phyloP scores from a whole-genome alignment of 2,888 invertebrate genomes.

The Sturmia bella region DNA sequence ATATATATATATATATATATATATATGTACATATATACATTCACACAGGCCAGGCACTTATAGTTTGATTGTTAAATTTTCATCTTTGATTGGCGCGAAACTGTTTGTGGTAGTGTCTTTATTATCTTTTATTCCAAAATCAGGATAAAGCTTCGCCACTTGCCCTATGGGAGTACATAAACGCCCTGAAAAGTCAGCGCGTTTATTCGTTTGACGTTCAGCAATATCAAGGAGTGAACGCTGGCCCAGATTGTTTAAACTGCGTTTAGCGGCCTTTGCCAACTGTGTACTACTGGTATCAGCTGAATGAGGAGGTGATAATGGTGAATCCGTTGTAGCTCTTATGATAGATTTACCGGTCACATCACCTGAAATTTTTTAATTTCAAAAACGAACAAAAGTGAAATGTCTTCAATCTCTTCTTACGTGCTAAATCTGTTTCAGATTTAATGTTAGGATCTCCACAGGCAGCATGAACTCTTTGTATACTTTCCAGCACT shows the following conservation, averaged over 20 bases:
- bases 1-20: background rate
- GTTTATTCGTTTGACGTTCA: slow-evolving; percentile 82
- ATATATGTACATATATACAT: background rate
- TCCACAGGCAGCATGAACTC: slow-evolving; percentile 83
- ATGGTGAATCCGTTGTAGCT: slow-evolving; percentile 92
- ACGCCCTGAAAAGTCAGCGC: slow-evolving; percentile 85
- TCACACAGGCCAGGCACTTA: slow-evolving; percentile 51
- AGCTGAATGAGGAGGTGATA: slow-evolving; percentile 88
- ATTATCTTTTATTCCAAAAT: slow-evolving; percentile 83
- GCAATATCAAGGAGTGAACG: slow-evolving; percentile 84
- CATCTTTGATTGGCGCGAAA: slow-evolving; percentile 75
- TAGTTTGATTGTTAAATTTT: slow-evolving; percentile 72
- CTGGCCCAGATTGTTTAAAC: slow-evolving; percentile 75
- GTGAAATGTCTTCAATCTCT: background rate
- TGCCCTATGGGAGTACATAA: slow-evolving; percentile 85
- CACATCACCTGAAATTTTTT: slow-evolving; percentile 69
- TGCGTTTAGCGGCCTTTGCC: slow-evolving; percentile 75
- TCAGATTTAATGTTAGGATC: slow-evolving; percentile 85
- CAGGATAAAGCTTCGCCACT: slow-evolving; percentile 88
- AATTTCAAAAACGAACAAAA: background rate
- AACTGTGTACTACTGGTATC: slow-evolving; percentile 72
- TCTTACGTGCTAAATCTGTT: slow-evolving; percentile 81
- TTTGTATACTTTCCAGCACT: slow-evolving; percentile 90
- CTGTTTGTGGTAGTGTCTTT: slow-evolving; percentile 71
- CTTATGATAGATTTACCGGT: slow-evolving; percentile 83